These are phyloP conservation scores for Cephus runcator DNA, from an alignment of 2,888 invertebrate genomes.

Conservation along the genomic window DNA sequence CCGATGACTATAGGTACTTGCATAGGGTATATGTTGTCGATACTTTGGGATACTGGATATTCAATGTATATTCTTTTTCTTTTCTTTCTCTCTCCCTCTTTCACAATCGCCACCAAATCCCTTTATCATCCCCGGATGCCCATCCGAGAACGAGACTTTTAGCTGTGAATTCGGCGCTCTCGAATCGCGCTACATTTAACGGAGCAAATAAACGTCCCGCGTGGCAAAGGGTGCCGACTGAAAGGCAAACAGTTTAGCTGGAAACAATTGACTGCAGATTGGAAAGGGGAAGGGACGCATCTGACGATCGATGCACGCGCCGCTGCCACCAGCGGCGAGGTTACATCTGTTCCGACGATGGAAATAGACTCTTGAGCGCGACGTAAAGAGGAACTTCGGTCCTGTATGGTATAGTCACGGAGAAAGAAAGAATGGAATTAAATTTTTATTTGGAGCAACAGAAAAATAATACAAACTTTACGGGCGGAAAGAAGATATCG, in stretches of 20 bases:
- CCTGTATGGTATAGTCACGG: slow-evolving; percentile 3
- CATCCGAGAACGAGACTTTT: not conserved
- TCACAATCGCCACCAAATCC: not conserved
- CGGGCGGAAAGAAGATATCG: slow-evolving; percentile 1
- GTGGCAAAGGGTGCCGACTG: slow-evolving; percentile 62
- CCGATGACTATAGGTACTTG: not conserved
- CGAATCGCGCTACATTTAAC: slow-evolving; percentile 49
- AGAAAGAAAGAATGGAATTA: slow-evolving; percentile 25
- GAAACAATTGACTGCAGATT: slow-evolving; percentile 67
- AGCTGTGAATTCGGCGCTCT: not conserved
- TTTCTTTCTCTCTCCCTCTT: not conserved
- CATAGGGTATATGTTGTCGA: not conserved
- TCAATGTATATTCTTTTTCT: not conserved
- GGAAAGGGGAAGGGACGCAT: slow-evolving; percentile 57
- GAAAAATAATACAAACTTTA: slow-evolving; percentile 1
- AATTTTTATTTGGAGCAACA: slow-evolving; percentile 33
- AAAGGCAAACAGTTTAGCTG: slow-evolving; percentile 66
- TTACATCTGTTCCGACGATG: slow-evolving; percentile 61
- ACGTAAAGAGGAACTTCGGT: slow-evolving; percentile 3
- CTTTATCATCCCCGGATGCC: not conserved
- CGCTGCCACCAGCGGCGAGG: slow-evolving; percentile 52
- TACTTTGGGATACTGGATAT: not conserved
- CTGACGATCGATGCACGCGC: slow-evolving; percentile 59
- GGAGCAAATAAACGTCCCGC: slow-evolving; percentile 58
- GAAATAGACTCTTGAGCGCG: slow-evolving; percentile 57